Evolutionary conservation across 2,113 vertebrate species (phyloP), one percentile per base, ranked within the genome.

Genomic region (Hydrochoerus hydrochaeris): DNA sequence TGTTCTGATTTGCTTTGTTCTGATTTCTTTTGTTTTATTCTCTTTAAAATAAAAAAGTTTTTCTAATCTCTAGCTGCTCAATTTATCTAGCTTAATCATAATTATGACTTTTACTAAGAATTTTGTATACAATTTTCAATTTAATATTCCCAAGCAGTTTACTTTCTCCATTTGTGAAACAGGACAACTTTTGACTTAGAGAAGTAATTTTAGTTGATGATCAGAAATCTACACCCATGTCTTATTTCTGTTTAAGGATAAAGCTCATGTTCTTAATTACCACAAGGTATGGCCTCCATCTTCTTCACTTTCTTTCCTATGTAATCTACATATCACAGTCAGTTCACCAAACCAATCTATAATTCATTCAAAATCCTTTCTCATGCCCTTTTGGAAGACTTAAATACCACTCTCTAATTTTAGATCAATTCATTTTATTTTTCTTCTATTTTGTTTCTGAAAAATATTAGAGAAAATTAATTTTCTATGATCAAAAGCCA

Each of bases 381-480:
- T 58, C 13, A 44, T 71, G 58, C 13, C 22, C 46, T 85, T 83
- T 60, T 88, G 58, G 60, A 87, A 24, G 13, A 11, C 10, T 1
- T 7, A 0, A 14, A 2, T 8, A 20, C 28, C 46, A 30, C 69
- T 78, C 58, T 91, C 22, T 75, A 92, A 86, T 52, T 24, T 14
- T 85, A 73, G 20, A 73, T 82, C 20, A 78, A 32, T 78, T 6
- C 28, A 38, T 85, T 57, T 71, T 38, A 52, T 60, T 75, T 81
- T 77, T 67, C 20, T 96, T 38, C 20, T 90, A 19, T 32, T 84
- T 16, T 69, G 54, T 22, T 88, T 46, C n/a, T 92, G n/a, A 88
- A 78, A 90, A 85, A 94, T 85, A 32, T 73, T 85, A 62, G 16
- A 90, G 57, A 88, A 80, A 84, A 81, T 44, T 65, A 90, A 78